Conservation (phyloP, 2,797 vertebrate species). For the Chrysocyon brachyurus region DNA sequence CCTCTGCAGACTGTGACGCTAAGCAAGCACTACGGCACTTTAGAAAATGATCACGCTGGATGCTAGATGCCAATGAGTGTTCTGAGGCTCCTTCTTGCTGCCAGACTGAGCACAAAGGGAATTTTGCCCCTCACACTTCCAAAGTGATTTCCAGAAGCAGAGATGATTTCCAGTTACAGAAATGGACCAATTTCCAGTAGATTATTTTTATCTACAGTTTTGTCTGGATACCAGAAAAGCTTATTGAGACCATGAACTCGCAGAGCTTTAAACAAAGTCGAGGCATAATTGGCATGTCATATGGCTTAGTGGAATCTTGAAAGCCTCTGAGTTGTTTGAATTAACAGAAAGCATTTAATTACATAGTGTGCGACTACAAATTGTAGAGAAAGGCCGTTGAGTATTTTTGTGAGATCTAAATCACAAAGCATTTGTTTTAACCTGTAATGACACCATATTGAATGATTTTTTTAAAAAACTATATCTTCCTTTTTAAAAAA, state of each 20-base stretch:
- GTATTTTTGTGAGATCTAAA: constrained; percentile 29
- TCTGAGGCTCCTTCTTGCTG: neutral
- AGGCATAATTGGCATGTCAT: neutral
- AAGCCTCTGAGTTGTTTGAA: constrained; percentile 31
- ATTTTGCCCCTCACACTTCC: neutral
- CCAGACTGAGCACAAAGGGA: neutral
- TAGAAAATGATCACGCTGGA: neutral
- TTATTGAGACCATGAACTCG: neutral
- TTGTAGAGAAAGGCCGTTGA: neutral
- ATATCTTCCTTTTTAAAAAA: constrained; percentile 7
- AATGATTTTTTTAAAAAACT: constrained; percentile 1
- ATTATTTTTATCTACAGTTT: constrained; percentile 54
- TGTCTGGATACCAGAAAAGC: neutral
- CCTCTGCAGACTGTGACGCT: neutral
- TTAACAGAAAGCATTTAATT: constrained; percentile 30
- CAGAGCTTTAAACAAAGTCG: neutral
- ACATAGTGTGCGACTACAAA: neutral
- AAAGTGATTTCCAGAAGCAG: constrained; percentile 34
- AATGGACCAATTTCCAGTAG: neutral
- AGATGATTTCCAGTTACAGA: constrained; percentile 46
- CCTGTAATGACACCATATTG: neutral
- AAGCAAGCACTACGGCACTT: constrained; percentile 54
- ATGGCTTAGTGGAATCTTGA: neutral
- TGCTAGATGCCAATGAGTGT: neutral
- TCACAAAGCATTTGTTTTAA: constrained; percentile 56